phyloP scores from a whole-genome alignment of 2,888 invertebrate species.

The Mythimna pallens region DNA sequence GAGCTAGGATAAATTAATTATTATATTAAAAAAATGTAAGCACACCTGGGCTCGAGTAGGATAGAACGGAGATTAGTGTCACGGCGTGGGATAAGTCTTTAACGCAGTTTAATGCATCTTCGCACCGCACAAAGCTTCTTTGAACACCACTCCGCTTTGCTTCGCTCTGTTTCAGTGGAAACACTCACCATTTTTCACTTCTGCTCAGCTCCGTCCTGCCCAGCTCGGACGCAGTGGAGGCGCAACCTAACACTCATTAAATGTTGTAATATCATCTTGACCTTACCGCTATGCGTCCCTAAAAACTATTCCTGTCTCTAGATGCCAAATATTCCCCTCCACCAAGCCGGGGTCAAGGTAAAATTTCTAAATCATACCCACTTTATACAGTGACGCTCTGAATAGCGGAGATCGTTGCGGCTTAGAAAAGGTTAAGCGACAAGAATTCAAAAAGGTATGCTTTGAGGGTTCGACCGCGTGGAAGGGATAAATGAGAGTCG shows the following conservation, averaged over 20 bases:
- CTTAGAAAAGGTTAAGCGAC: constrained; percentile 49
- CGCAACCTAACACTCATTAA: neutral
- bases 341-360: constrained; percentile 31
- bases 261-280: neutral
- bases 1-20: too few relatives aligned
- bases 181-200: neutral
- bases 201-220: neutral
- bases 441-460: constrained; percentile 58
- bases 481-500: constrained; percentile 54
- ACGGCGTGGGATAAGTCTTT: neutral
- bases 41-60: too few relatives aligned
- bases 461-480: constrained; percentile 46
- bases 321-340: neutral
- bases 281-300: neutral
- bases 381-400: constrained; percentile 26
- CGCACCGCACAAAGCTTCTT: neutral
- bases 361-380: constrained; percentile 27
- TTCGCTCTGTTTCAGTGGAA: neutral
- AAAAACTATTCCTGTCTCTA: constrained; percentile 10
- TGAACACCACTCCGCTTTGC: neutral
- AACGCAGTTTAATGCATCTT: too few relatives aligned
- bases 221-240: neutral
- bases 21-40: too few relatives aligned
- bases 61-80: too few relatives aligned
- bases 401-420: constrained; percentile 49